These are phyloP conservation scores for Pygocentrus nattereri DNA, from an alignment of 2,797 vertebrate species.

Conservation along the genomic window DNA sequence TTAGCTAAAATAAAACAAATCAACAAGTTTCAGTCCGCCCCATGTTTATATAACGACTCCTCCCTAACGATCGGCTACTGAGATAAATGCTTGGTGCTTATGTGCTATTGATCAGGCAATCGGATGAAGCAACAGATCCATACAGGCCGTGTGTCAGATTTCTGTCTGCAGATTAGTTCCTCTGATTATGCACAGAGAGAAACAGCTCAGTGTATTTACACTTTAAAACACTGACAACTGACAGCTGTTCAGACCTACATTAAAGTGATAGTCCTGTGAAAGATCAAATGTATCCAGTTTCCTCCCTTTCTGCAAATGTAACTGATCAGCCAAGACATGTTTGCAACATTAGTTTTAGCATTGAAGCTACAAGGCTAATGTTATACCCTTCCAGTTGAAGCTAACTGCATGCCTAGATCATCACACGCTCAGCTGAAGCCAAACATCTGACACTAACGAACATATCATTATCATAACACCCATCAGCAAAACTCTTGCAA, in stretches of 20 bases:
- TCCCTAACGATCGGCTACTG: conserved; percentile 70
- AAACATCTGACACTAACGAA: too few species aligned
- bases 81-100: conserved; percentile 73
- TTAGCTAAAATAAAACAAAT: conserved; percentile 55
- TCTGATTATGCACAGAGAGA: neutral
- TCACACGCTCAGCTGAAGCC: too few species aligned
- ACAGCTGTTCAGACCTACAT: neutral
- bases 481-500: too few species aligned
- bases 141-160: conserved; percentile 24
- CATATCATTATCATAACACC: too few species aligned
- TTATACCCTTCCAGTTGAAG: too few species aligned
- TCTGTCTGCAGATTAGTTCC: neutral
- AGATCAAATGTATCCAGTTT: too few species aligned
- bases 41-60: conserved; percentile 63
- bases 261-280: neutral
- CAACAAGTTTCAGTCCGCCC: conserved; percentile 66
- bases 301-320: too few species aligned
- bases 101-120: conserved; percentile 76
- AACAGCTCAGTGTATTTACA: conserved; percentile 30
- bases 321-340: too few species aligned
- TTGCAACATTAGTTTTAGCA: too few species aligned
- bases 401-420: too few species aligned
- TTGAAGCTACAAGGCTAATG: too few species aligned
- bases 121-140: conserved; percentile 77
- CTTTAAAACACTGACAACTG: neutral